Evolutionary conservation across 2,797 vertebrate genomes (phyloP).

Genomic region (Fratercula arctica): DNA sequence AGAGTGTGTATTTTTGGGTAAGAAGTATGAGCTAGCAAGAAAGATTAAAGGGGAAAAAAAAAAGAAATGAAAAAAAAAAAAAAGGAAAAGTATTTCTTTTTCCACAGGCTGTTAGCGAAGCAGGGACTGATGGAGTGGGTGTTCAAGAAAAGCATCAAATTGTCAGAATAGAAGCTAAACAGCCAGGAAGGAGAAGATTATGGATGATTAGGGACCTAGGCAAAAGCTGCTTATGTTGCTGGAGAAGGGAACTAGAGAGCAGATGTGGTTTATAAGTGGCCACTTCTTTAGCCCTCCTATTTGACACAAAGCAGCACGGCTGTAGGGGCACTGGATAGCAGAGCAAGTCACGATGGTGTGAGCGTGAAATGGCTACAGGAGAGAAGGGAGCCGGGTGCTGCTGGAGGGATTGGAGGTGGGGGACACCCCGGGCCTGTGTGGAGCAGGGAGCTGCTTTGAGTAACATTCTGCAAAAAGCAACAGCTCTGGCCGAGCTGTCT

Average conservation of each 20-base stretch:
- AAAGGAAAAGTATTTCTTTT: not conserved
- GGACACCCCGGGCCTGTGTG: not conserved
- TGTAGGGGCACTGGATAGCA: not conserved
- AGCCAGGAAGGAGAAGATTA: constrained; percentile 39
- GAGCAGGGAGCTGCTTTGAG: not conserved
- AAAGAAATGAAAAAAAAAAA: not conserved
- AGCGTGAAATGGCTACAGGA: rapidly evolving
- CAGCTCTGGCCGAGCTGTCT: not conserved
- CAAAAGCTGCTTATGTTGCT: constrained; percentile 7
- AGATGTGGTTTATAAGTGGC: not conserved
- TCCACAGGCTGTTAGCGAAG: not conserved
- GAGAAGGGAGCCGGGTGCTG: not conserved
- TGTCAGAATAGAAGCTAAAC: constrained; percentile 48
- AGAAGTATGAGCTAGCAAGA: not conserved
- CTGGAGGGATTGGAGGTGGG: not conserved
- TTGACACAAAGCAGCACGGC: not conserved
- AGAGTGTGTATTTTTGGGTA: not conserved
- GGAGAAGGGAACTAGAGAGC: not conserved
- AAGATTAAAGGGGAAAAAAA: rapidly evolving
- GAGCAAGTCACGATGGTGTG: not conserved
- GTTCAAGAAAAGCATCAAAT: constrained; percentile 30
- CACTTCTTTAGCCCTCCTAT: not conserved
- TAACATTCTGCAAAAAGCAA: not conserved
- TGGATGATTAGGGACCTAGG: not conserved
- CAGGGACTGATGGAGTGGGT: not conserved